Evolutionary conservation across 2,113 vertebrate species (phyloP), one percentile per base, ranked within the genome.

Genomic region (Polypterus senegalus): DNA sequence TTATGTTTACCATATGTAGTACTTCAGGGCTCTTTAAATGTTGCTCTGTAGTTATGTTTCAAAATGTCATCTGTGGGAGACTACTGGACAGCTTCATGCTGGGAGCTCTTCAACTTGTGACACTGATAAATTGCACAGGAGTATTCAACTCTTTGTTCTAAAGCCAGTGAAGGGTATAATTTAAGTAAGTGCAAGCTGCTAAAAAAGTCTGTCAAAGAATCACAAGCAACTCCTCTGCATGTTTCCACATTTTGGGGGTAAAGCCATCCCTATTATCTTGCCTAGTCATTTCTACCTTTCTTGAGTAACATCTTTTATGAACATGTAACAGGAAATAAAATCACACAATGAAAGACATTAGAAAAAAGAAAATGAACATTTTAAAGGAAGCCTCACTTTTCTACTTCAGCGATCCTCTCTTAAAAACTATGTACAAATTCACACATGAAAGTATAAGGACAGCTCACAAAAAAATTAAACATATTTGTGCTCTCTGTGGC

Each of bases 81-180:
- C 7, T 57, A 10, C 4, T 57, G 11, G 49, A 27, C 45, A 56
- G 51, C 43, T 49, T 44, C 57, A 53, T 62, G 67, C 63, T 57
- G 56, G 56, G 43, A 51, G 43, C 54, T 49, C 48, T 49, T 61
- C 46, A 62, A 60, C 51, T n/a, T 62, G 27, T 64, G 57, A 54
- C 65, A 57, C 61, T 60, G 58, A 47, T 47, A 65, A 69, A 65
- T 69, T 58, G 58, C 53, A 48, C 5, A 45, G 68, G 7, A 61
- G 43, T 49, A 47, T 45, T 44, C 7, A 53, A 53, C 10, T 8
- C 58, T 54, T 60, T 49, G 61, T 66, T 9, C 11, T 52, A 44
- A 60, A 62, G 57, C 53, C 54, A 62, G 9, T 55, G 58, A 49
- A 58, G 54, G 64, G 49, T 63, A 60, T 63, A 61, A 63, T 58